Conservation (phyloP, 1,140 invertebrate genomes). For the Macrobrachium rosenbergii region DNA sequence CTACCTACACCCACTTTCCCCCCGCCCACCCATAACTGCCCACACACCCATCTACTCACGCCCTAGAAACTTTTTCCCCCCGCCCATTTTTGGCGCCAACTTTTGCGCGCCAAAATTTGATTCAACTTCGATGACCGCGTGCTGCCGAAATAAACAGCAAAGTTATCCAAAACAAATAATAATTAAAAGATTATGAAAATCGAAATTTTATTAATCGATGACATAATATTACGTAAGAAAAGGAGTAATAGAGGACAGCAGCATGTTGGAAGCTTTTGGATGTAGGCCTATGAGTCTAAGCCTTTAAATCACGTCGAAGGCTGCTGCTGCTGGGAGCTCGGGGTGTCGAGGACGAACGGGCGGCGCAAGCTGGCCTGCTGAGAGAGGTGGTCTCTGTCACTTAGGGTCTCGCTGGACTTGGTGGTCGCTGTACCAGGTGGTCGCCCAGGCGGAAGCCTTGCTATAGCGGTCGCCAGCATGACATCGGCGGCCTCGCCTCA, state of each 20-base stretch:
- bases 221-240: no score
- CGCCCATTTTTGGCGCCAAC: slow-evolving; percentile 37
- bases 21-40: background rate
- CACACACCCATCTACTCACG: background rate
- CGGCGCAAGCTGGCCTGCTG: background rate
- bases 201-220: background rate
- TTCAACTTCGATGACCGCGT: slow-evolving; percentile 45
- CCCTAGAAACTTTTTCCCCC: background rate
- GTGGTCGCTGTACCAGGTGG: slow-evolving; percentile 33
- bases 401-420: slow-evolving; percentile 1
- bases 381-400: background rate
- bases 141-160: slow-evolving; percentile 42
- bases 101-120: slow-evolving; percentile 55
- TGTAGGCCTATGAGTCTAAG: slow-evolving; percentile 14
- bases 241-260: background rate
- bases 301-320: slow-evolving; percentile 20
- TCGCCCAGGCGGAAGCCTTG: slow-evolving; percentile 43
- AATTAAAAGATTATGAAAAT: slow-evolving; percentile 27
- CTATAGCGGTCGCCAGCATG: slow-evolving; percentile 47
- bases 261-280: background rate
- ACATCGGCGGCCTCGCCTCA: slow-evolving; percentile 48
- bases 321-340: background rate
- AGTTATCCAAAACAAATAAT: slow-evolving; percentile 45
- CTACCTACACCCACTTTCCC: slow-evolving; percentile 1
- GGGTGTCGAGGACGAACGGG: no score